Evolutionary conservation across 2,888 invertebrate species (phyloP).

Genomic region (Hirtodrosophila histrioides): DNA sequence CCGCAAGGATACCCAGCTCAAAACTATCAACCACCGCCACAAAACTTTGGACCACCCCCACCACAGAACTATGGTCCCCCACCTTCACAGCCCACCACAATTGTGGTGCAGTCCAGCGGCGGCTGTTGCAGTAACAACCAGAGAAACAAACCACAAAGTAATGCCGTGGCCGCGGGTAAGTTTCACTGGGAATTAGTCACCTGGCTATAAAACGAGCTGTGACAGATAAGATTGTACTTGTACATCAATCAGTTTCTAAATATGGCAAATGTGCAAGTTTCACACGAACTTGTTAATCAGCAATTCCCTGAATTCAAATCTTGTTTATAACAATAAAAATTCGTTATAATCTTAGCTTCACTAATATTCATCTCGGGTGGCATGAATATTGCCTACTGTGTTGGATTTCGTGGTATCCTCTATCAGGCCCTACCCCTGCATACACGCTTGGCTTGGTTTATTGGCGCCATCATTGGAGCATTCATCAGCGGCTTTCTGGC

Average conservation of each 20-base stretch:
- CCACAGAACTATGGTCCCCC: constrained; percentile 27
- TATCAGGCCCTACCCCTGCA: not conserved
- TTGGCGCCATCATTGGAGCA: constrained; percentile 77
- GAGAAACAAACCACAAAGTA: constrained; percentile 62
- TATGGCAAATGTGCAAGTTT: not conserved
- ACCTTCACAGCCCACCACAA: constrained; percentile 5
- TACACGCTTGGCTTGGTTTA: constrained; percentile 75
- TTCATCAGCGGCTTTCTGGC: constrained; percentile 57
- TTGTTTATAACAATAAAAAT: too few relatives aligned
- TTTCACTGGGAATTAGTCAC: constrained; percentile 22
- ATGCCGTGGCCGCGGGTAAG: constrained; percentile 56
- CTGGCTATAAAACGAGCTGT: constrained; percentile 14
- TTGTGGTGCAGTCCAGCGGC: constrained; percentile 5
- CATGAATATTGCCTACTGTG: constrained; percentile 74
- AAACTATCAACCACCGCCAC: constrained; percentile 17
- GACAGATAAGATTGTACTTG: constrained; percentile 32
- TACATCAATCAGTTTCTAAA: not conserved
- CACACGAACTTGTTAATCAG: not conserved
- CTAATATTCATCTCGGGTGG: constrained; percentile 77
- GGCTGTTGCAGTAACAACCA: constrained; percentile 48
- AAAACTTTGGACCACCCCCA: constrained; percentile 16
- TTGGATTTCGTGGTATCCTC: constrained; percentile 41
- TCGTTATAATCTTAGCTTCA: constrained; percentile 46
- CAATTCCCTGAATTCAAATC: not conserved
- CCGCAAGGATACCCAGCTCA: constrained; percentile 38